These are phyloP conservation scores for Dendrocincla fuliginosa DNA, from an alignment of 2,797 vertebrate species.

Conservation along the genomic window DNA sequence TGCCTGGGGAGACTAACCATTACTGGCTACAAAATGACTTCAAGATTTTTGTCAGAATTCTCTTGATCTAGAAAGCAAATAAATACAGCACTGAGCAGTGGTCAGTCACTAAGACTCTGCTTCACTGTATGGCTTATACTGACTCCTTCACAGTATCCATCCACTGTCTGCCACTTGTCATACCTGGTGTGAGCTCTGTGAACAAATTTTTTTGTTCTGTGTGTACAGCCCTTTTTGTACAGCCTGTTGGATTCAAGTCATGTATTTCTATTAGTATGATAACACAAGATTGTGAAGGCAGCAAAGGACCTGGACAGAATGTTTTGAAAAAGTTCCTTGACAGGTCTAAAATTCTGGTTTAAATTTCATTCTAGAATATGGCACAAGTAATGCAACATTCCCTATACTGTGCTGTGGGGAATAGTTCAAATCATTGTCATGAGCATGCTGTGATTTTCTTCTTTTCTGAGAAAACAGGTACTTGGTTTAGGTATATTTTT, in stretches of 20 bases:
- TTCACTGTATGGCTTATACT: background rate
- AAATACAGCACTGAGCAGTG: background rate
- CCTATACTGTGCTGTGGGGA: background rate
- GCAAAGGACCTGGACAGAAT: background rate
- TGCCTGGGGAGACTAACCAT: background rate
- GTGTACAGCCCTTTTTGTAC: background rate
- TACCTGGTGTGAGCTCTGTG: background rate
- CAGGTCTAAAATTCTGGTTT: background rate
- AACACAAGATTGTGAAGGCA: background rate
- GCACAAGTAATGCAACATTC: background rate
- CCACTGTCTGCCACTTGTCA: background rate
- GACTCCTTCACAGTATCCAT: background rate
- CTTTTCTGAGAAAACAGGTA: background rate
- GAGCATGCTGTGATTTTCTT: background rate
- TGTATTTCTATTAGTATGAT: background rate
- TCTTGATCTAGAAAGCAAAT: background rate
- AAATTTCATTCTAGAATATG: background rate
- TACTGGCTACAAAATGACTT: background rate
- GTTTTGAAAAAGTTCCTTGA: background rate
- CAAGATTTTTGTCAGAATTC: background rate
- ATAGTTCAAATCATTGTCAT: background rate
- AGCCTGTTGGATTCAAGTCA: rapidly evolving
- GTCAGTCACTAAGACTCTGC: background rate
- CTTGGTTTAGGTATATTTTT: background rate
- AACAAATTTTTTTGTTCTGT: background rate